A percentile compares a stretch with the other conserved stretches of the same genome.
Conservation (phyloP, 2,888 invertebrate genomes). For the Tetragnatha montana region DNA sequence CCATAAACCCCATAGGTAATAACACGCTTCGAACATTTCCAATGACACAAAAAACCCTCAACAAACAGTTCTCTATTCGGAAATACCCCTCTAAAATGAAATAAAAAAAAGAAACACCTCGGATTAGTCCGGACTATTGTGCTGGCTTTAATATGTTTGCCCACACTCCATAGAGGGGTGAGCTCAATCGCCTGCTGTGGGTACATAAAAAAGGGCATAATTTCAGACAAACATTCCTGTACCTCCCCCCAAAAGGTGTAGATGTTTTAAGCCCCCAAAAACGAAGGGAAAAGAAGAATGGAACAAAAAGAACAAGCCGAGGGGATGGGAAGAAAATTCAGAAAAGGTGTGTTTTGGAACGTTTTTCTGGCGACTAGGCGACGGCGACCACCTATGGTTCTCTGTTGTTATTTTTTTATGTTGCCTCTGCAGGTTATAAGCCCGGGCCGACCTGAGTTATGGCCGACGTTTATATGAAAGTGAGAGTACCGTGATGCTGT, state of each 20-base stretch:
- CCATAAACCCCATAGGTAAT: neutral
- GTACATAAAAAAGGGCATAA: neutral
- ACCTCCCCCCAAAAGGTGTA: constrained; percentile 55
- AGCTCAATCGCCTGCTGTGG: neutral
- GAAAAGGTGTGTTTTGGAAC: neutral
- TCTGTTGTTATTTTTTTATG: neutral
- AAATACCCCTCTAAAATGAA: neutral
- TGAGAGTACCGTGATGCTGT: neutral
- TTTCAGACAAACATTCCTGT: neutral
- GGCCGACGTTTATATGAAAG: neutral
- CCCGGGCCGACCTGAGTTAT: neutral
- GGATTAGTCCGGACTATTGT: neutral
- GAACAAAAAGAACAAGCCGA: neutral
- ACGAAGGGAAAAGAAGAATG: constrained; percentile 17
- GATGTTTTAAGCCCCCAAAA: constrained; percentile 46
- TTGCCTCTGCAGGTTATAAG: neutral
- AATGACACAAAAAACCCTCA: neutral
- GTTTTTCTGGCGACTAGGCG: constrained; percentile 19
- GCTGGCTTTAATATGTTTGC: constrained; percentile 2
- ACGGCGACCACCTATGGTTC: neutral
- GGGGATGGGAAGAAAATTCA: constrained; percentile 5
- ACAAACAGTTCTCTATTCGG: neutral
- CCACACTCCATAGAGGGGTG: constrained; percentile 6
- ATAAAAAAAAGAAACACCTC: neutral
- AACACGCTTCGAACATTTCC: neutral